These are phyloP conservation scores for Calosoma granatense DNA, from an alignment of 1,140 invertebrate species.

Conservation along the genomic window DNA sequence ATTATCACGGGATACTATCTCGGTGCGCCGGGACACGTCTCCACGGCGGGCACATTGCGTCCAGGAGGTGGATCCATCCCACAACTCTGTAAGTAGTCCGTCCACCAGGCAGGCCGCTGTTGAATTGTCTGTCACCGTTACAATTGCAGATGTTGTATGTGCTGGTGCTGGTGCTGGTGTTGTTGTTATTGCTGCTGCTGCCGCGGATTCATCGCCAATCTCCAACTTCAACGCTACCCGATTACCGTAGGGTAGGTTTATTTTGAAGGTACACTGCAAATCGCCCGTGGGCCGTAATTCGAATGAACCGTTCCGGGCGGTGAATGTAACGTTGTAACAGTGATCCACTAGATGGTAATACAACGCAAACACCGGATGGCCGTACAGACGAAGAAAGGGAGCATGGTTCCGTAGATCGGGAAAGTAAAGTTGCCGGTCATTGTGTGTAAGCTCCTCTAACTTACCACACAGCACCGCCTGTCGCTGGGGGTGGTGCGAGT, in stretches of 20 bases:
- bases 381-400: slow-evolving; percentile 39
- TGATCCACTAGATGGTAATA: slow-evolving; percentile 49
- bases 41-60: slow-evolving; percentile 43
- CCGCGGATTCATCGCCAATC: slow-evolving; percentile 32
- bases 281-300: slow-evolving; percentile 41
- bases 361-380: slow-evolving; percentile 47
- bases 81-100: slow-evolving; percentile 41
- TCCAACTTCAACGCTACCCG: slow-evolving; percentile 42
- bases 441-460: slow-evolving; percentile 45
- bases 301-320: slow-evolving; percentile 46
- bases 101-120: slow-evolving; percentile 14
- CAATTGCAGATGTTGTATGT: not conserved
- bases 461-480: slow-evolving; percentile 44
- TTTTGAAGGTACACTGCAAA: slow-evolving; percentile 48
- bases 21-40: slow-evolving; percentile 41
- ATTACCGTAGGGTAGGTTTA: slow-evolving; percentile 53
- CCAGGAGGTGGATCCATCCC: slow-evolving; percentile 43
- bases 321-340: slow-evolving; percentile 52
- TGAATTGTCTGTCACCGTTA: not conserved
- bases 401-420: slow-evolving; percentile 32
- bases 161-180: not conserved
- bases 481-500: slow-evolving; percentile 21
- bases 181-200: not conserved
- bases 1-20: slow-evolving; percentile 45
- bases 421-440: slow-evolving; percentile 44